Evolutionary conservation across 2,113 vertebrate species (phyloP), one percentile per base, ranked within the genome.

Genomic region (Azemiops feae): DNA sequence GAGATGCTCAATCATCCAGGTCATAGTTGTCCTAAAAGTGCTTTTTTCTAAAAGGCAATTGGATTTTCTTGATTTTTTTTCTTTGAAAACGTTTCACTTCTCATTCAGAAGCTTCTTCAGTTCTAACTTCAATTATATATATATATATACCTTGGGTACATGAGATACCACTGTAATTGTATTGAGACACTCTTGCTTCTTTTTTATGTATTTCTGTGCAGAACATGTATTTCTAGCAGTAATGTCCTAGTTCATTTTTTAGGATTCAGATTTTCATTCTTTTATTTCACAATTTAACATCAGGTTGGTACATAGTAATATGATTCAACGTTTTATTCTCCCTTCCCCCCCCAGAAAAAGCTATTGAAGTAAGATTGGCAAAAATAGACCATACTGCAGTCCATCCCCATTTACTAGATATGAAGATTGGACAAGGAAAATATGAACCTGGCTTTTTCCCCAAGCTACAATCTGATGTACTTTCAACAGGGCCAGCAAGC

Each of bases 391-490:
- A 99, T 97, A 99, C 98, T 27, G 99, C 99, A 12, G 97, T 99
- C 94, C 99, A 99, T 92, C 99, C 99, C 10, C 99, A 99, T 96
- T 98, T 99, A 93, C 97, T 99, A 97, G 99, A 99, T 96, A 99
- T 99, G 99, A 99, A 99, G 98, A 99, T 99, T 43, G 99, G 99
- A 85, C 99, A 99, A 97, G 99, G 99, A 3, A 99, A 99, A 92
- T 99, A 99, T 0, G 99, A 99, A 95, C 99, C 98, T 27, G 99
- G 99, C 91, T 99, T 99, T 97, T 99, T 99, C 96, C 99, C 99
- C 53, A 98, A 98, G 43, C 98, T 99, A 90, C 99, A 99, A 96
- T 98, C 98, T 50, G 99, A 99, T 20, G 99, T 99, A 57, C 98
- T 99, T 90, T 99, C 99, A 90, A 98, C 98, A 0, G 99, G 99